A percentile compares a stretch with the other conserved stretches of the same genome.
These are phyloP conservation scores for Chymomyza fuscimana DNA, from an alignment of 2,888 invertebrate genomes.

Conservation along the genomic window DNA sequence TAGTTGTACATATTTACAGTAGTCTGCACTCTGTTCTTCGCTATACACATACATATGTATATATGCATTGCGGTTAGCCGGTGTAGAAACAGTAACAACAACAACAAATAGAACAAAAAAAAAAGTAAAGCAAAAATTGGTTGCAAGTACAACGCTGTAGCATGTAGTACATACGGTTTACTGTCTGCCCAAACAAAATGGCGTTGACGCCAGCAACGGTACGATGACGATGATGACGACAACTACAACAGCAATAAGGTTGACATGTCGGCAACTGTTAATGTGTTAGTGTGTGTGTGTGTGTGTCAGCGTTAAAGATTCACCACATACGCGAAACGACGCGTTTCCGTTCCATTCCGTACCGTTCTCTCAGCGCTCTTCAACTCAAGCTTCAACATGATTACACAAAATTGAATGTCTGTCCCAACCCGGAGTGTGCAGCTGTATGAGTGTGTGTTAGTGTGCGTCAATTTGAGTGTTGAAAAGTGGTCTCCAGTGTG, in stretches of 20 bases:
- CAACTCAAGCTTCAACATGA: conserved; percentile 41
- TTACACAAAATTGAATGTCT: conserved; percentile 69
- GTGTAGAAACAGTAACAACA: conserved; percentile 6
- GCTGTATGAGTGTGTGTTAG: conserved; percentile 33
- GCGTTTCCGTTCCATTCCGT: conserved; percentile 29
- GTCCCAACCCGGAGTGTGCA: conserved; percentile 26
- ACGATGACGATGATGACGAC: not conserved
- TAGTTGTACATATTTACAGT: conserved; percentile 24
- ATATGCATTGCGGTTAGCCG: conserved; percentile 12
- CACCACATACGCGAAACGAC: conserved; percentile 54
- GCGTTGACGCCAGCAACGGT: not conserved
- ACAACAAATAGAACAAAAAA: conserved; percentile 8
- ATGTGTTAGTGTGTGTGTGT: conserved; percentile 47
- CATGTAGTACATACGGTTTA: not conserved
- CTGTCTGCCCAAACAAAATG: not conserved
- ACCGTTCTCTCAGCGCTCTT: not conserved
- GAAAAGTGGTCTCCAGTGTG: conserved; percentile 68
- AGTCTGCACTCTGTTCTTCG: not conserved
- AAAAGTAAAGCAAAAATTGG: conserved; percentile 5
- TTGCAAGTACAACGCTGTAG: conserved; percentile 15
- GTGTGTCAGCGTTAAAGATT: conserved; percentile 57
- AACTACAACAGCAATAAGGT: not conserved
- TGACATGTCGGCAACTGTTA: conserved; percentile 41
- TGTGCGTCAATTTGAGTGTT: conserved; percentile 66
- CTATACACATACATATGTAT: not conserved